Conservation (phyloP, 2,797 vertebrate genomes). For the Somateria mollissima region DNA sequence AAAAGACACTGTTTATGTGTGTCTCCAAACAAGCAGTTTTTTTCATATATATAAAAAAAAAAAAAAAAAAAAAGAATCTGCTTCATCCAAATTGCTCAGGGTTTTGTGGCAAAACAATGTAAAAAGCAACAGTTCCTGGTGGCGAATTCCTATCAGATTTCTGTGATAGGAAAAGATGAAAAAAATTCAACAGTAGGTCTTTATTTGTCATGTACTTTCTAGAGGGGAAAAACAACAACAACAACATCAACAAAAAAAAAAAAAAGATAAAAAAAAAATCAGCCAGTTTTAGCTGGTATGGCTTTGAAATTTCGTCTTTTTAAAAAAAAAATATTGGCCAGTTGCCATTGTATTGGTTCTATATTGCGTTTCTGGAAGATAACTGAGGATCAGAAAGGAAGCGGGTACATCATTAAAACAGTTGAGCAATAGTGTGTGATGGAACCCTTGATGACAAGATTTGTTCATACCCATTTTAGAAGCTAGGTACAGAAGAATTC, state of each 20-base stretch:
- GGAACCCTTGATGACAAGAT: neutral
- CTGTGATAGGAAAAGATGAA: too few relatives aligned
- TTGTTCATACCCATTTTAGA: neutral
- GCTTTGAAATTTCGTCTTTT: neutral
- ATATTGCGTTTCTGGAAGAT: rapidly evolving
- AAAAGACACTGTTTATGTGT: neutral
- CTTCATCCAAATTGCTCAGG: neutral
- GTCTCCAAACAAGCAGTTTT: neutral
- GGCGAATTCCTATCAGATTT: neutral
- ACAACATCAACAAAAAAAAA: too few relatives aligned
- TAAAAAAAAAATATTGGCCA: too few relatives aligned
- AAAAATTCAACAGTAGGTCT: neutral
- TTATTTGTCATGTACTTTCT: neutral
- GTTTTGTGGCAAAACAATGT: neutral
- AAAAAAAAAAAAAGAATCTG: too few relatives aligned
- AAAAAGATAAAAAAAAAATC: too few relatives aligned
- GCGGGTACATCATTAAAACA: neutral
- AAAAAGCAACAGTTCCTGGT: neutral
- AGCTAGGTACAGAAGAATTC: neutral
- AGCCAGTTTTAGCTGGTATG: neutral
- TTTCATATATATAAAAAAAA: too few relatives aligned
- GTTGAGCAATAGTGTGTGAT: neutral
- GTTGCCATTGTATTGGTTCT: neutral
- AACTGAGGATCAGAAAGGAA: neutral
- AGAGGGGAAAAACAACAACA: too few relatives aligned